These are phyloP conservation scores for Amblyjoppa proteus DNA, from an alignment of 2,888 invertebrate species.

Conservation along the genomic window DNA sequence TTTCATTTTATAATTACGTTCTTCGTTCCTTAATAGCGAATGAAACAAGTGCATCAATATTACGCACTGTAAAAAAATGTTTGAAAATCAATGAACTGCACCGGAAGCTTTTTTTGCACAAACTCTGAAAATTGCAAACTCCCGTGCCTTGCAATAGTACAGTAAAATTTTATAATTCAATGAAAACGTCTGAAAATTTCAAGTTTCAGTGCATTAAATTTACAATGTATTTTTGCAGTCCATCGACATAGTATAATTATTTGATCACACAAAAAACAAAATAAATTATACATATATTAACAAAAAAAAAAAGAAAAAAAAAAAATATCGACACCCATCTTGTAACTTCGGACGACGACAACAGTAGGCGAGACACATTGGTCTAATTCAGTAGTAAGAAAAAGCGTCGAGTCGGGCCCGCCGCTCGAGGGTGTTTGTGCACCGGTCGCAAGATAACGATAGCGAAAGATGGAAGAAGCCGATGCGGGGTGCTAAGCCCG, in stretches of 20 bases:
- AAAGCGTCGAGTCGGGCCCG: conserved; percentile 72
- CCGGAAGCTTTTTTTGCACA: no score
- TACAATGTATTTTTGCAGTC: no score
- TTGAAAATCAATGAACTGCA: no score
- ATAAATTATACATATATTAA: background rate
- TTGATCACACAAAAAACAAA: background rate
- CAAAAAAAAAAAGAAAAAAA: background rate
- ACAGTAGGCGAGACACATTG: conserved; percentile 38
- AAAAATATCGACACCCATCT: background rate
- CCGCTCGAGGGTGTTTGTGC: conserved; percentile 51
- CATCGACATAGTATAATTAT: background rate
- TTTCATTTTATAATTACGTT: no score
- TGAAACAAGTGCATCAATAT: no score
- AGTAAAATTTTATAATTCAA: no score
- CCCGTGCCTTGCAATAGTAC: no score
- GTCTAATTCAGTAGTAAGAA: conserved; percentile 71
- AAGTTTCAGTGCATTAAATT: no score
- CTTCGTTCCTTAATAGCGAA: no score
- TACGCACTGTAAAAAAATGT: no score
- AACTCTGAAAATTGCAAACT: no score
- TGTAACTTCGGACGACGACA: conserved; percentile 15
- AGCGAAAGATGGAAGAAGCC: conserved; percentile 75
- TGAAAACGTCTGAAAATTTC: no score
- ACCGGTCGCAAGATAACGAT: conserved; percentile 66
- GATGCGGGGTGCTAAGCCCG: conserved; percentile 82